These are phyloP conservation scores for Denticeps clupeoides DNA, from an alignment of 2,797 vertebrate genomes.

Conservation along the genomic window DNA sequence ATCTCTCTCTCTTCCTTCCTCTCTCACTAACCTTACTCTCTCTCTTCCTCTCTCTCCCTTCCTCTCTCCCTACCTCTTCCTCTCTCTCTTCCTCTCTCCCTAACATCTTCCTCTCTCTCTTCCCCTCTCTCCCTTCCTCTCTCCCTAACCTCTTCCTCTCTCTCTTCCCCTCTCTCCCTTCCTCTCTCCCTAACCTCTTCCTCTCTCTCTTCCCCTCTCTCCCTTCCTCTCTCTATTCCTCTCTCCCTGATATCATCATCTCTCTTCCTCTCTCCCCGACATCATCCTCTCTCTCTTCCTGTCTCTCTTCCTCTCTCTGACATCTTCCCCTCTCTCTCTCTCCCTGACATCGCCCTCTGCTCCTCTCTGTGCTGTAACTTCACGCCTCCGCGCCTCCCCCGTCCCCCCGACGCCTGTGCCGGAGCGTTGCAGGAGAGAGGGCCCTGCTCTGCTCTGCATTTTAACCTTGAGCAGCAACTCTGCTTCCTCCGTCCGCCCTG, in stretches of 20 bases:
- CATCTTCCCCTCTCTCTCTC: neutral
- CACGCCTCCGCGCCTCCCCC: conserved; percentile 1
- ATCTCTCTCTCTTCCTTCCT: conserved; percentile 30
- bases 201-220: neutral
- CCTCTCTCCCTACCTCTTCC: conserved; percentile 5
- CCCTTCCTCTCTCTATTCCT: neutral
- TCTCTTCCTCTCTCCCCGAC: neutral
- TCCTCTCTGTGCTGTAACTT: conserved; percentile 1
- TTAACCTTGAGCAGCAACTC: no score
- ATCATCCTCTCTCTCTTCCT: neutral
- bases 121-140: conserved; percentile 3
- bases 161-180: conserved; percentile 33
- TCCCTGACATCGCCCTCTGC: neutral
- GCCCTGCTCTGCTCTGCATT: no score
- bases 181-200: conserved; percentile 38
- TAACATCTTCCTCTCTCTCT: neutral
- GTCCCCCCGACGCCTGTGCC: no score
- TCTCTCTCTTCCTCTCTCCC: conserved; percentile 2
- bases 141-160: conserved; percentile 27
- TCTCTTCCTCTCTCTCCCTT: conserved; percentile 37
- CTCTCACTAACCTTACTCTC: conserved; percentile 35
- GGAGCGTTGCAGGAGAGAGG: neutral
- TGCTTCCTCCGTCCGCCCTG: no score
- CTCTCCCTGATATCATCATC: conserved; percentile 4
- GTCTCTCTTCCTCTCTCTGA: neutral